Evolutionary conservation across 2,888 invertebrate genomes (phyloP).

Genomic region (Volucella bombylans): DNA sequence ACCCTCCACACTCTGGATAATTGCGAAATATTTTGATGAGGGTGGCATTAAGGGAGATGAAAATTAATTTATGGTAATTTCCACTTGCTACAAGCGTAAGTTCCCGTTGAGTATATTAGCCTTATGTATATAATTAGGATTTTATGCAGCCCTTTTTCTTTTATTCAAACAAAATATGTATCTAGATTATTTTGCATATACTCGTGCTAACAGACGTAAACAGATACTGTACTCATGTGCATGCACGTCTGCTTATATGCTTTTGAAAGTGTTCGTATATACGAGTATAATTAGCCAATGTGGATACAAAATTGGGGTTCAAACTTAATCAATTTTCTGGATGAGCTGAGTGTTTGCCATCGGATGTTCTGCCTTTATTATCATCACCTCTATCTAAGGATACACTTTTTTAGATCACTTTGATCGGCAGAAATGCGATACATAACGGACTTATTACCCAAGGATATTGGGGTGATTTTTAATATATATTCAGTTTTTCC

Average conservation of each 20-base stretch:
- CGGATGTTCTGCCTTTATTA: background rate
- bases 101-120: conserved; percentile 52
- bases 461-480: background rate
- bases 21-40: conserved; percentile 31
- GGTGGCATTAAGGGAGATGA: background rate
- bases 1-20: conserved; percentile 31
- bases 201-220: too few species aligned
- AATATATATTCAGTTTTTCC: too few species aligned
- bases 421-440: conserved; percentile 25
- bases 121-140: conserved; percentile 38
- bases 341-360: background rate
- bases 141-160: conserved; percentile 10
- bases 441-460: conserved; percentile 30
- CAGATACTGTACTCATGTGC: too few species aligned
- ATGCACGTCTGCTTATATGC: too few species aligned
- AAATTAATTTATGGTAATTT: conserved; percentile 61
- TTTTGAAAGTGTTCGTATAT: too few species aligned
- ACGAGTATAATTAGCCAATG: background rate
- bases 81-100: conserved; percentile 51
- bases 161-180: background rate
- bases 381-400: conserved; percentile 11
- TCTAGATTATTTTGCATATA: too few species aligned
- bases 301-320: background rate
- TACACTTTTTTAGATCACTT: conserved; percentile 4
- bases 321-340: conserved; percentile 1